These are phyloP conservation scores for Zootoca vivipara DNA, from an alignment of 2,113 vertebrate species.

Conservation along the genomic window DNA sequence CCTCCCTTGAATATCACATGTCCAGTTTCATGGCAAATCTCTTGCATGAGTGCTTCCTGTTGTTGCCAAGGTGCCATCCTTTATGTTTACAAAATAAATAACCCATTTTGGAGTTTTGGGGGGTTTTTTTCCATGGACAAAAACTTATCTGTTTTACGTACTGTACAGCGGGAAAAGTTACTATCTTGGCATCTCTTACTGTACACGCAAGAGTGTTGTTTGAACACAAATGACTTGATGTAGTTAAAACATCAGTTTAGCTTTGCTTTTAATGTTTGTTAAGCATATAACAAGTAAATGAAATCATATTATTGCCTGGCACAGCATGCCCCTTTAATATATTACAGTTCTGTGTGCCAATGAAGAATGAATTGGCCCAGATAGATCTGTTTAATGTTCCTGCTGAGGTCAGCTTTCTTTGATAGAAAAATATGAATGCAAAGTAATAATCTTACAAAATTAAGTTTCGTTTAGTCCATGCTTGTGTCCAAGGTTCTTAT, in stretches of 20 bases:
- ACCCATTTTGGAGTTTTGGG: neutral
- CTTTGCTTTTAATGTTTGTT: no score
- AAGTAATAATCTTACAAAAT: no score
- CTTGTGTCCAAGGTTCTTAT: no score
- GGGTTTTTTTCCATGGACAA: neutral
- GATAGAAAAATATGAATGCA: neutral
- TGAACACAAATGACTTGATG: no score
- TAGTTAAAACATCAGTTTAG: no score
- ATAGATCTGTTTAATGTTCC: neutral
- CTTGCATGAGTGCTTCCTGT: neutral
- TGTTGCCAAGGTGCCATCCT: neutral
- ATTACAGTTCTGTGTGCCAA: neutral
- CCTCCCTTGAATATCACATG: neutral
- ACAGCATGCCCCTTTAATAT: neutral
- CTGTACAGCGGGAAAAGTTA: neutral
- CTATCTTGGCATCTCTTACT: neutral
- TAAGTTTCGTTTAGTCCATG: no score
- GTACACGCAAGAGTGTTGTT: no score
- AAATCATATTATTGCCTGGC: neutral
- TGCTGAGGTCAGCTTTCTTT: neutral
- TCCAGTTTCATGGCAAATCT: neutral
- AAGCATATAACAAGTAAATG: no score
- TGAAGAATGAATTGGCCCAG: neutral
- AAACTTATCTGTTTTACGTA: neutral
- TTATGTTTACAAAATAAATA: neutral